Evolutionary conservation across 2,888 invertebrate species (phyloP).

Genomic region (Chalcosyrphus nemorum): DNA sequence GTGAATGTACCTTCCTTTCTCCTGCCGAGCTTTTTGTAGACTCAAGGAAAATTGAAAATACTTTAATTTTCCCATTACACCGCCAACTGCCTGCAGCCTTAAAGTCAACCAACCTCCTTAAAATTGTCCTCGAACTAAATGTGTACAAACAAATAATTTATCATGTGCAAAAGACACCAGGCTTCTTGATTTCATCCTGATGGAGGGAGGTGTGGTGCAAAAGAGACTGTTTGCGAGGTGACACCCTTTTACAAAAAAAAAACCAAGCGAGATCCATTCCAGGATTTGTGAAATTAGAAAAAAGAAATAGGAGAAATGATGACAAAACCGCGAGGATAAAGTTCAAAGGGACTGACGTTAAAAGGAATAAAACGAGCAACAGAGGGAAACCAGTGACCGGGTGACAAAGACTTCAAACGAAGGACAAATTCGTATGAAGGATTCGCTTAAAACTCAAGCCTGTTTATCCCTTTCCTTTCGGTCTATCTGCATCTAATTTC

Average conservation of each 20-base stretch:
- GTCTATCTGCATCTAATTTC: conserved; percentile 56
- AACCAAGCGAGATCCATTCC: conserved; percentile 9
- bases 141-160: conserved; percentile 65
- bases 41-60: conserved; percentile 57
- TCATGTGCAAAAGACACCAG: conserved; percentile 38
- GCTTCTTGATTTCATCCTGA: conserved; percentile 17
- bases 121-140: conserved; percentile 46
- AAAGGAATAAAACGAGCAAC: background rate
- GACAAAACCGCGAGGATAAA: conserved; percentile 41
- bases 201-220: background rate
- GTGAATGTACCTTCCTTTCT: conserved; percentile 27
- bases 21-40: conserved; percentile 29
- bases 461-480: conserved; percentile 20
- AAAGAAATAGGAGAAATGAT: conserved; percentile 40
- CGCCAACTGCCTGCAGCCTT: conserved; percentile 22
- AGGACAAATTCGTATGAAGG: no score
- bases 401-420: conserved; percentile 37
- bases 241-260: conserved; percentile 36
- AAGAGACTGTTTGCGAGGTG: conserved; percentile 40
- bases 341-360: conserved; percentile 48
- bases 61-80: conserved; percentile 63
- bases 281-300: conserved; percentile 63
- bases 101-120: conserved; percentile 19
- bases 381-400: conserved; percentile 3
- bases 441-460: conserved; percentile 28